Percentiles rank a stretch among this genome's conserved stretches.
Evolutionary conservation across 92 coral and sea anemone species (phyloP).

Genomic region (Metridium senile): DNA sequence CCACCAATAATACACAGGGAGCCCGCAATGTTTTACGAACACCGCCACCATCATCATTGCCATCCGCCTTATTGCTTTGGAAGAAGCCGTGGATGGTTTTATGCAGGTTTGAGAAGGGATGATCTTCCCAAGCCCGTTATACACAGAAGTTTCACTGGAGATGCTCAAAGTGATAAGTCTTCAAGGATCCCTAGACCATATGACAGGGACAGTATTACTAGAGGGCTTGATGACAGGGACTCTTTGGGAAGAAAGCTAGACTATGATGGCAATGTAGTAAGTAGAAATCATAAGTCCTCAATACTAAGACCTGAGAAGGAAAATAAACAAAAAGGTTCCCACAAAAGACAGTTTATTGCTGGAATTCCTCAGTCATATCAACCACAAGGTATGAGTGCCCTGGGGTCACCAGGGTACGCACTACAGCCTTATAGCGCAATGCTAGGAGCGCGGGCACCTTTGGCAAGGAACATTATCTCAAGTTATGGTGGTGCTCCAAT

Average conservation of each 20-base stretch:
- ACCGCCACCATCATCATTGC: slow-evolving; percentile 35
- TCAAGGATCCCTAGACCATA: neutral
- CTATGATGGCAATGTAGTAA: slow-evolving; percentile 20
- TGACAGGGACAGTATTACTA: slow-evolving; percentile 9
- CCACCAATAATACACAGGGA: slow-evolving; percentile 79
- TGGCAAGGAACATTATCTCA: slow-evolving; percentile 28
- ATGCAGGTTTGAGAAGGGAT: slow-evolving; percentile 77
- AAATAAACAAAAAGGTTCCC: slow-evolving; percentile 28
- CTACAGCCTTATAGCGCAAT: slow-evolving; percentile 45
- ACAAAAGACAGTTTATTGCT: slow-evolving; percentile 75
- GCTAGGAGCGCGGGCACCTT: slow-evolving; percentile 35
- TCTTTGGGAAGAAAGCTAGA: slow-evolving; percentile 20
- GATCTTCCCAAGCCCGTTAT: slow-evolving; percentile 51
- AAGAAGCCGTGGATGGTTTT: slow-evolving; percentile 63
- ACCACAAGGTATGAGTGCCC: slow-evolving; percentile 39
- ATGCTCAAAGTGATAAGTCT: slow-evolving; percentile 1
- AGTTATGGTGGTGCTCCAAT: slow-evolving; percentile 7
- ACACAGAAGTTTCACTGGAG: neutral
- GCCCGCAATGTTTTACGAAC: slow-evolving; percentile 68
- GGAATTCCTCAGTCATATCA: slow-evolving; percentile 55
- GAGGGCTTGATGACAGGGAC: slow-evolving; percentile 19
- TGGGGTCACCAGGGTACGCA: slow-evolving; percentile 36
- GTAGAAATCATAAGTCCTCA: slow-evolving; percentile 67
- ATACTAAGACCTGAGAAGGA: slow-evolving; percentile 54
- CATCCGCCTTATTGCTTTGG: slow-evolving; percentile 38